Conservation (phyloP, 2,888 invertebrate genomes). For the Ormyrus labotus region DNA sequence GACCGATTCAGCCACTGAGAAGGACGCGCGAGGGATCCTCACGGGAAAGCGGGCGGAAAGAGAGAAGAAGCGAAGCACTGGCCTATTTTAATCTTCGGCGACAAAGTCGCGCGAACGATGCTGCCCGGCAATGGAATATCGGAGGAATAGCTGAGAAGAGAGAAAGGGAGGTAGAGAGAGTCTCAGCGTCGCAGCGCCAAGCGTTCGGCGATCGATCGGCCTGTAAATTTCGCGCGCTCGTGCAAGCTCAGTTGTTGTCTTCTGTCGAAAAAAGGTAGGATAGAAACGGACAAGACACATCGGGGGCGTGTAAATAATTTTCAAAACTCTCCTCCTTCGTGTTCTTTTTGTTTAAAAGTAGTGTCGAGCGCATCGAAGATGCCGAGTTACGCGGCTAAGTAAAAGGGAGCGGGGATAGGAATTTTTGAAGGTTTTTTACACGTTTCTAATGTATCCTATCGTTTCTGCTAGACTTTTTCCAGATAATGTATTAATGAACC, state of each 20-base stretch:
- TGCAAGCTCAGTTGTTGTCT: slow-evolving; percentile 53
- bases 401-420: no score
- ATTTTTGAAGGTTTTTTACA: slow-evolving; percentile 40
- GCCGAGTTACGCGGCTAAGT: no score
- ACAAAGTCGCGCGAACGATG: slow-evolving; percentile 32
- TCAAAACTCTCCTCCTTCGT: background rate
- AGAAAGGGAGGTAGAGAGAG: background rate
- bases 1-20: background rate
- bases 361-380: no score
- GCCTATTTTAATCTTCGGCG: slow-evolving; percentile 11
- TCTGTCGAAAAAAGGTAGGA: slow-evolving; percentile 48
- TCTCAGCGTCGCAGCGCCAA: slow-evolving; percentile 39
- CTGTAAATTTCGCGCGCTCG: slow-evolving; percentile 56
- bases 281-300: slow-evolving; percentile 29
- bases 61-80: slow-evolving; percentile 7
- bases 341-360: slow-evolving; percentile 4
- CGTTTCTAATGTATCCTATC: slow-evolving; percentile 32
- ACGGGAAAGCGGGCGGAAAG: background rate
- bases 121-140: background rate
- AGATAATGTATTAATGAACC: slow-evolving; percentile 51
- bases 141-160: background rate
- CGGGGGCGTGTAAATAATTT: slow-evolving; percentile 43
- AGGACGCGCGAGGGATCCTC: background rate
- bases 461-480: slow-evolving; percentile 52
- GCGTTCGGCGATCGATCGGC: slow-evolving; percentile 54